Evolutionary conservation across 2,113 vertebrate species (phyloP), one percentile per base, ranked within the genome.

Genomic region (Lepus americanus): DNA sequence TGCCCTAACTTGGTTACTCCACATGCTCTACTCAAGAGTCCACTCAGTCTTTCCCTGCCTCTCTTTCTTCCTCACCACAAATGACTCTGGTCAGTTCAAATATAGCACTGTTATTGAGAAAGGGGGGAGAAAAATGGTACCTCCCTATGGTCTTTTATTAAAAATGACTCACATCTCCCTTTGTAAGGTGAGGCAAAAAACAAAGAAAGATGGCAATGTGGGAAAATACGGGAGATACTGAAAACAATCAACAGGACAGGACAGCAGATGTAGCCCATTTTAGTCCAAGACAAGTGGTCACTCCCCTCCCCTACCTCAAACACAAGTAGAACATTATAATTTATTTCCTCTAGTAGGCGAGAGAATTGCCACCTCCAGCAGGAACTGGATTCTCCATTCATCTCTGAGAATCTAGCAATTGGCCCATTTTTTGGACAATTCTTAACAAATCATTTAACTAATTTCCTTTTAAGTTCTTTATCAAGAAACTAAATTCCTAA

Each of bases 381-480:
- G 27, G 27, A 67, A 59, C 59, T 69, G 1, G n/a, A 25, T 11
- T 66, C 33, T 27, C 39, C 29, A 49, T 55, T 63, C 5, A 59
- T 66, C 59, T 92, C 72, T 44, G 61, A 90, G n/a, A 87, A 36
- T 27, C 5, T 27, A 70, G 9, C 11, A 55, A 25, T 6, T 0
- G 0, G 6, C 27, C 70, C 39, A 14, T 33, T 82, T 87, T 74
- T 73, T 22, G 70, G 61, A 76, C 36, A 66, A 49, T 72, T 87
- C 31, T 31, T 79, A 96, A n/a, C 79, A 82, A 83, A 76, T 55
- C 66, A 74, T 9, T 61, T 31, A 70, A 83, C 64, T 81, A 36
- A 64, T 89, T 95, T 95, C 69, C 53, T 80, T 94, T 93, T 61
- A 55, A 91, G 31, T 95, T 94, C 61, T 86, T 88, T 84, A 77